Base-by-base conservation (phyloP, 2,797 vertebrate species). In the Hippocampus kuda region DNA sequence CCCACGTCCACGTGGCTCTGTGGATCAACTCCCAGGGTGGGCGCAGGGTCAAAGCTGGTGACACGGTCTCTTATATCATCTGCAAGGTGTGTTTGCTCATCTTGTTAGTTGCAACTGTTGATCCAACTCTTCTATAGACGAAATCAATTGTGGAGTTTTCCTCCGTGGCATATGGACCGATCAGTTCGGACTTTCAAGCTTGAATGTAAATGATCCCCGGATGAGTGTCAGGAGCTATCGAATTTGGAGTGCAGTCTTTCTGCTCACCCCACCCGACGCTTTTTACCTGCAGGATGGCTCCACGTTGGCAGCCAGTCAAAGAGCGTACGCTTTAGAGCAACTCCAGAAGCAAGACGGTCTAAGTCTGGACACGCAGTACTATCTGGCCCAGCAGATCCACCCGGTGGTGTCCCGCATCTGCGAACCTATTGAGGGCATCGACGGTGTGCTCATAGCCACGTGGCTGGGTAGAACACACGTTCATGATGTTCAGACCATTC, bases 1-100 rank as follows among this genome's bases (percentile, higher is more conserved):
- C 97, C 74, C 97, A 99, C 42, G 96, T 99, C 51, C 96, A 99
- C 6, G 95, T 99, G 79, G 96, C 97, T 67, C 88, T 99, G 60
- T 99, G 97, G 97, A 94, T 99, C 84, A 99, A 99, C 89, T 94
- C 95, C 59, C 97, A 98, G 83, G 93, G 91, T 20, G 97, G 96
- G 41, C 92, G 87, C 74, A 91, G 92, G 71, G 90, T 98, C 87
- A 99, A 98, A 91, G 93, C 95, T 26, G 97, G 97, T 70, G 95
- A 99, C 81, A 98, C 96, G 0, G 88, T 99, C 63, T 95, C 96
- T 1, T 99, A 99, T 70, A 78, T 99, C 76, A 93, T 99, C 84
- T 99, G 97, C 88, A 94, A 98, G 94, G 97, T 99, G 90, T 83
- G 87, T 70, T 42, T 34, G 13, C 44, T 38, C 34, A 38, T 54